Percentiles rank a stretch among this genome's conserved stretches.
These are phyloP conservation scores for Linepithema humile DNA, from an alignment of 1,140 invertebrate genomes.

Conservation along the genomic window DNA sequence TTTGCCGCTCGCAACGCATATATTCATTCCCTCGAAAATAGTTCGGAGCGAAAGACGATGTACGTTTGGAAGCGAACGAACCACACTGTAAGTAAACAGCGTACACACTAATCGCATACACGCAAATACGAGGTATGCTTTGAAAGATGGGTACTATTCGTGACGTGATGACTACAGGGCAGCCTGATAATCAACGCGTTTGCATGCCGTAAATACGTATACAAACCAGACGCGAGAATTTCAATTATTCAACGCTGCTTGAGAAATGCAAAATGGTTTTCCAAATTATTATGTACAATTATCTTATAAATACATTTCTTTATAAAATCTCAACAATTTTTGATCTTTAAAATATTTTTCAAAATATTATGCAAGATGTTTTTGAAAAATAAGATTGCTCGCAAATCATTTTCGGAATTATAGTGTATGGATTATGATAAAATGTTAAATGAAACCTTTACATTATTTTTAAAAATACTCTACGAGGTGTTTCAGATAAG, in stretches of 20 bases:
- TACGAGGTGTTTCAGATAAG: not conserved
- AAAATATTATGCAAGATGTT: no score
- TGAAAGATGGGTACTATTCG: not conserved
- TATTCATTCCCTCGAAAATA: slow-evolving; percentile 3
- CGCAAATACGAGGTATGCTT: slow-evolving; percentile 21
- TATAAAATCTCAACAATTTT: no score
- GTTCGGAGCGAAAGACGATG: slow-evolving; percentile 3
- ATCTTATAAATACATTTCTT: not conserved
- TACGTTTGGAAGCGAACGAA: slow-evolving; percentile 23
- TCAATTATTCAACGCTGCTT: not conserved
- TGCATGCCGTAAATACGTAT: not conserved
- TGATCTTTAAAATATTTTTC: no score
- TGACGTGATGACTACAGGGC: not conserved
- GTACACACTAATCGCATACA: not conserved
- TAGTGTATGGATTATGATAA: not conserved
- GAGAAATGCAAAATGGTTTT: not conserved
- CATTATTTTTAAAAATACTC: not conserved
- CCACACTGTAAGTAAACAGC: slow-evolving; percentile 42
- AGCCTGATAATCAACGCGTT: slow-evolving; percentile 11
- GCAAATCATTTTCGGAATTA: no score
- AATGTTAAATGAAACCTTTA: not conserved
- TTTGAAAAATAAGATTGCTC: no score
- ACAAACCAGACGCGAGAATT: not conserved
- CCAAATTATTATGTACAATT: not conserved
- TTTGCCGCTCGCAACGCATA: not conserved